phyloP scores from a whole-genome alignment of 2,888 invertebrate genomes.

The Biston stratarius region DNA sequence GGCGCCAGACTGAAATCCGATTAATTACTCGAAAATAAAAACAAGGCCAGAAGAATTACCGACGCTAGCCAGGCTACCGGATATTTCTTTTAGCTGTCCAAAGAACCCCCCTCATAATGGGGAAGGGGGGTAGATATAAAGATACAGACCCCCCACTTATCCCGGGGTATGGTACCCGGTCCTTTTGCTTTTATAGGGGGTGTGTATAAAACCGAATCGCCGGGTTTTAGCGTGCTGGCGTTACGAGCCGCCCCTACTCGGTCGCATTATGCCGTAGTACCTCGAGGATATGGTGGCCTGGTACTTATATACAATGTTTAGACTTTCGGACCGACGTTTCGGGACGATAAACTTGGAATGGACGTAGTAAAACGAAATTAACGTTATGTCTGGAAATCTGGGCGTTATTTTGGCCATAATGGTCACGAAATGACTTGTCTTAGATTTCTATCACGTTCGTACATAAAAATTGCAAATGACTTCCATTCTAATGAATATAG shows the following conservation, averaged over 20 bases:
- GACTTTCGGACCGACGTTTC: slow-evolving; percentile 53
- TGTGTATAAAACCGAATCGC: slow-evolving; percentile 86
- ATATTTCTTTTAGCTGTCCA: slow-evolving; percentile 86
- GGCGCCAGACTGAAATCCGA: slow-evolving; percentile 66
- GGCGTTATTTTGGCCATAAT: slow-evolving; percentile 11
- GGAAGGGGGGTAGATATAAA: slow-evolving; percentile 83
- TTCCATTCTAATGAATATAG: neutral
- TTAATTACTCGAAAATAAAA: slow-evolving; percentile 74
- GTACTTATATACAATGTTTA: slow-evolving; percentile 63
- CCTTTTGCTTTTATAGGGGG: slow-evolving; percentile 87
- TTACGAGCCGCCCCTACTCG: slow-evolving; percentile 82
- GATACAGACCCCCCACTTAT: slow-evolving; percentile 85
- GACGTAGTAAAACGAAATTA: slow-evolving; percentile 44
- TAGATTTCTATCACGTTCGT: neutral
- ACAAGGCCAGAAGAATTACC: slow-evolving; percentile 81
- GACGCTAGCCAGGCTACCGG: slow-evolving; percentile 79
- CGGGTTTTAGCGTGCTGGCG: slow-evolving; percentile 85
- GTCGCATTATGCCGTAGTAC: slow-evolving; percentile 73
- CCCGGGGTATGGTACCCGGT: slow-evolving; percentile 81
- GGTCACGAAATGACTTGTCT: neutral
- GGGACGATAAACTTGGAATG: slow-evolving; percentile 70
- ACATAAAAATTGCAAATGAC: neutral
- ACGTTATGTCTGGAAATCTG: slow-evolving; percentile 33
- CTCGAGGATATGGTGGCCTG: slow-evolving; percentile 75
- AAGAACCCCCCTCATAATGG: slow-evolving; percentile 85